A percentile compares a stretch with the other conserved stretches of the same genome.
These are phyloP conservation scores for Platycheirus rosarum DNA, from an alignment of 2,888 invertebrate genomes.

Conservation along the genomic window DNA sequence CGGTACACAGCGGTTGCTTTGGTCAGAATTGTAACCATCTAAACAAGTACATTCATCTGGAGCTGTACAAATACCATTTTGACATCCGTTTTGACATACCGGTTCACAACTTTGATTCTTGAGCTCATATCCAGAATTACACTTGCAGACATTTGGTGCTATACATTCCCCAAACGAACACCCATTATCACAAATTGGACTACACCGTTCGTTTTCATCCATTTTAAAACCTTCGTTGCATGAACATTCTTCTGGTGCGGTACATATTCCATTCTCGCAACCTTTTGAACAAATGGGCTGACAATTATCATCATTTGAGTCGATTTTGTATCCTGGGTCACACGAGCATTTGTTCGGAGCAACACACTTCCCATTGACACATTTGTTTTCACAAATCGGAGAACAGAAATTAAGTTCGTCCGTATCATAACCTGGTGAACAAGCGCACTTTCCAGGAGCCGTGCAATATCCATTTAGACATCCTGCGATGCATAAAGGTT, in stretches of 20 bases:
- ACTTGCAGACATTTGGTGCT: slow-evolving; percentile 80
- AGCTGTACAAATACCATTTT: slow-evolving; percentile 74
- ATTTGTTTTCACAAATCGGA: slow-evolving; percentile 54
- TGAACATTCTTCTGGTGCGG: slow-evolving; percentile 52
- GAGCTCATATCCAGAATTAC: slow-evolving; percentile 77
- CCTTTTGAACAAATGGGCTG: slow-evolving; percentile 48
- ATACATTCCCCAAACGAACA: slow-evolving; percentile 80
- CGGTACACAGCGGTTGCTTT: slow-evolving; percentile 65
- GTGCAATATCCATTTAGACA: slow-evolving; percentile 77
- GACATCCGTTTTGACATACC: slow-evolving; percentile 52
- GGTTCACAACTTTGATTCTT: slow-evolving; percentile 36
- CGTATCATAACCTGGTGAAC: slow-evolving; percentile 75
- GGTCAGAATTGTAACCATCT: slow-evolving; percentile 76
- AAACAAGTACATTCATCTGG: slow-evolving; percentile 79
- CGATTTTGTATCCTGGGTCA: slow-evolving; percentile 75
- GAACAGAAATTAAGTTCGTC: slow-evolving; percentile 18
- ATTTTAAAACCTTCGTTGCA: slow-evolving; percentile 63
- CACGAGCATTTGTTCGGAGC: slow-evolving; percentile 82
- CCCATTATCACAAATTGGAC: slow-evolving; percentile 70
- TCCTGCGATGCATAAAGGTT: slow-evolving; percentile 30
- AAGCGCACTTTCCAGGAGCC: slow-evolving; percentile 77
- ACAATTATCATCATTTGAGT: slow-evolving; percentile 22
- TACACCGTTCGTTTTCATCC: slow-evolving; percentile 55
- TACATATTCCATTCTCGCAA: slow-evolving; percentile 75
- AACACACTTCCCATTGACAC: slow-evolving; percentile 78